Conservation (phyloP, 2,797 vertebrate species). For the Heteromormyrus szaboi region DNA sequence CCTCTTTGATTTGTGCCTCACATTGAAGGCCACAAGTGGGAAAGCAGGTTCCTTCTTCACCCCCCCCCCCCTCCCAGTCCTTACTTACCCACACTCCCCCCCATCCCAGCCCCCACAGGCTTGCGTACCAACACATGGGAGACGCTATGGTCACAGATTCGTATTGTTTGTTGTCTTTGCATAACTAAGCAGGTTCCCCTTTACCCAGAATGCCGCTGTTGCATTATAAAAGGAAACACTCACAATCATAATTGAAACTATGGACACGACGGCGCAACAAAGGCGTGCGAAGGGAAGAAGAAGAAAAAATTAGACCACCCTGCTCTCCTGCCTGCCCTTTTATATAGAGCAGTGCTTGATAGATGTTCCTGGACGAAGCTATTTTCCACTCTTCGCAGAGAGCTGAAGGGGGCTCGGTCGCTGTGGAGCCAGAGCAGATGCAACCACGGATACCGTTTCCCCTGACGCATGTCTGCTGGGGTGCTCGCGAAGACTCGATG, state of each 20-base stretch:
- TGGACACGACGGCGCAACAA: not conserved
- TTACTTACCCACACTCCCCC: constrained; percentile 27
- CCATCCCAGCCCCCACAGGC: constrained; percentile 34
- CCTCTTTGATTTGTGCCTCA: constrained; percentile 63
- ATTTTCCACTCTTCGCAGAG: not conserved
- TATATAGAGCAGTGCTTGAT: not conserved
- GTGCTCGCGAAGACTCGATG: not conserved
- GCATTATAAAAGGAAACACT: not conserved
- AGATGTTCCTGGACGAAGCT: not conserved
- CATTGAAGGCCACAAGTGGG: constrained; percentile 68
- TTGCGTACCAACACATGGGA: constrained; percentile 38
- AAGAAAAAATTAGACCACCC: not conserved
- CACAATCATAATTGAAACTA: not conserved
- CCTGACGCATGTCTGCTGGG: not conserved
- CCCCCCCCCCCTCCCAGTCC: constrained; percentile 27
- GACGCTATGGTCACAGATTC: constrained; percentile 30
- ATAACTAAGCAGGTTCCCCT: not conserved
- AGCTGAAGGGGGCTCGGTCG: not conserved
- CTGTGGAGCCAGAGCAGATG: not conserved
- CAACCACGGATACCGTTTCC: not conserved
- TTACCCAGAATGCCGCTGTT: not conserved
- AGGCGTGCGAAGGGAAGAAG: not conserved
- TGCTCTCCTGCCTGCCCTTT: not conserved
- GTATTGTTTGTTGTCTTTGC: not conserved
- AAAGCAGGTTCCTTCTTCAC: constrained; percentile 51